phyloP scores from a whole-genome alignment of 2,797 vertebrate species.

The Gallinago nigripennis region DNA sequence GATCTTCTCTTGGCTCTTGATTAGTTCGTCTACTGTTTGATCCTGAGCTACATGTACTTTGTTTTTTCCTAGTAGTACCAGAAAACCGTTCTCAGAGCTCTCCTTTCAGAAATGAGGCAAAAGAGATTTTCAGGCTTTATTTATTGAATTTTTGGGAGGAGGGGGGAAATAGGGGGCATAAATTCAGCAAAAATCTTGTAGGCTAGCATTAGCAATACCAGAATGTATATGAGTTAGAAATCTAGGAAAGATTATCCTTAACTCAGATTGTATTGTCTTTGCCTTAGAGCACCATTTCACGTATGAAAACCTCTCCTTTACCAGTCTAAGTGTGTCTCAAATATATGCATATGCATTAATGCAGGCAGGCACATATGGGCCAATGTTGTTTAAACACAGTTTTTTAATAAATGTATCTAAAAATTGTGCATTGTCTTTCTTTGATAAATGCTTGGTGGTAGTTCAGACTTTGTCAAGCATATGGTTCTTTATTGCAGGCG shows the following conservation, averaged over 20 bases:
- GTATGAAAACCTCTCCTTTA: not conserved
- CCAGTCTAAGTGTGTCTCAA: not conserved
- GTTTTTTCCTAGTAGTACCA: not conserved
- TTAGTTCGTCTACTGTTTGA: conserved; percentile 1
- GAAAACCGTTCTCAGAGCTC: not conserved
- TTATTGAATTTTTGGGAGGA: not conserved
- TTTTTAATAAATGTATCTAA: not conserved
- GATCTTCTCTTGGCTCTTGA: conserved; percentile 1
- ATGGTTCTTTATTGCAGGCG: not conserved
- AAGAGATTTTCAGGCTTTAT: not conserved
- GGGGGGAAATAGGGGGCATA: not conserved
- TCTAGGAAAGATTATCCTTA: not conserved
- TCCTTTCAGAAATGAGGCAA: not conserved
- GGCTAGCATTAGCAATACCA: not conserved
- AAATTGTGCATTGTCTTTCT: not conserved
- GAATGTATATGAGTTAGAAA: not conserved
- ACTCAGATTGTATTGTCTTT: not conserved
- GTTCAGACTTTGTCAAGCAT: conserved; percentile 6
- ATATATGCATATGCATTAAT: rapidly evolving
- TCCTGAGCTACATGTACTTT: not conserved
- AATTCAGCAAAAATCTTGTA: not conserved
- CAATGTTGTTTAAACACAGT: not conserved
- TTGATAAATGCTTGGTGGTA: not conserved
- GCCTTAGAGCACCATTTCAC: not conserved
- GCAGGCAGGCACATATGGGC: not conserved